Percentiles rank a stretch among this genome's conserved stretches.
phyloP scores from a whole-genome alignment of 2,113 vertebrate species.

The Nibea albiflora region DNA sequence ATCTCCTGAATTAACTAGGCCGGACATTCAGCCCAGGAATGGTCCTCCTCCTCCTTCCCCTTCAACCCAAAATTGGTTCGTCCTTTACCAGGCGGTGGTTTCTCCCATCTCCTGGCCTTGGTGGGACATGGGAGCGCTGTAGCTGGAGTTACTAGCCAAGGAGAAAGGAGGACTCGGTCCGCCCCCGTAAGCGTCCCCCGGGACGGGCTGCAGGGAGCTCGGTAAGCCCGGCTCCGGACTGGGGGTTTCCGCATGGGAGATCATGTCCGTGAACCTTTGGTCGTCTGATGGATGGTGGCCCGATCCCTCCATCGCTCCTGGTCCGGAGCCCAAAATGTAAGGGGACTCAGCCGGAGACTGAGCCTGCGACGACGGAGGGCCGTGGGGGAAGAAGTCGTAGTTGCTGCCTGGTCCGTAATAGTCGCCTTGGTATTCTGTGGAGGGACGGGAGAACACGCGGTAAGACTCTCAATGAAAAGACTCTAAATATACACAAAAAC shows the following conservation, averaged over 20 bases:
- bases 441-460: constrained; percentile 12
- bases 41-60: constrained; percentile 31
- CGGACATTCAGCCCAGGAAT: constrained; percentile 44
- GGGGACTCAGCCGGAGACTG: constrained; percentile 95
- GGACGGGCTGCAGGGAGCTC: constrained; percentile 91
- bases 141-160: constrained; percentile 93
- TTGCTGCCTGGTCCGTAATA: constrained; percentile 94
- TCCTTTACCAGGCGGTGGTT: constrained; percentile 91
- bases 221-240: constrained; percentile 95
- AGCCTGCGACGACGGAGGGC: constrained; percentile 94
- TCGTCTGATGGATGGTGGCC: constrained; percentile 94
- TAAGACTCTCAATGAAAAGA: constrained; percentile 32
- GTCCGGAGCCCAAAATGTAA: constrained; percentile 93
- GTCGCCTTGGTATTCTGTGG: constrained; percentile 95
- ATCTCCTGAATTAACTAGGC: constrained; percentile 69
- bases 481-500: constrained; percentile 23
- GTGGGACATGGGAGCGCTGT: constrained; percentile 93
- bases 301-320: constrained; percentile 91
- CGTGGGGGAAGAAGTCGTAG: constrained; percentile 98
- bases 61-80: not conserved
- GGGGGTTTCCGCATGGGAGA: constrained; percentile 95
- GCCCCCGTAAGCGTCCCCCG: constrained; percentile 93
- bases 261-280: constrained; percentile 99
- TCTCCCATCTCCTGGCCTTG: constrained; percentile 96
- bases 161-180: constrained; percentile 97